These are phyloP conservation scores for Borostomias antarcticus DNA, from an alignment of 2,797 vertebrate genomes.

Conservation along the genomic window DNA sequence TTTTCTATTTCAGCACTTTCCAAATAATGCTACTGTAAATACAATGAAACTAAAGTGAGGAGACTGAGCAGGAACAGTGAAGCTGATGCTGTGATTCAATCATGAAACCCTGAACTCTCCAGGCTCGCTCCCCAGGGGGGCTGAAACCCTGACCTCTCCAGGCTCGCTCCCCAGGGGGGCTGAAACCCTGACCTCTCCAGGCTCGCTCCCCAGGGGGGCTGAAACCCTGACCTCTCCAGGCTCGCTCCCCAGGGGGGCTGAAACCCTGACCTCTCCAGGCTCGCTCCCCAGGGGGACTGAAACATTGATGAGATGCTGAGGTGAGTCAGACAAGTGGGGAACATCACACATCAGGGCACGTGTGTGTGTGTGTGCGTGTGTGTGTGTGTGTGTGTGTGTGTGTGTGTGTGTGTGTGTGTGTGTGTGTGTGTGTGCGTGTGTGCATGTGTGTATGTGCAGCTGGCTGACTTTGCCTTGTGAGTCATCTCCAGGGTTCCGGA, in stretches of 20 bases:
- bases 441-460: conserved; percentile 5
- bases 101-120: too few relatives aligned
- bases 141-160: too few relatives aligned
- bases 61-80: conserved; percentile 11
- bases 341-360: too few relatives aligned
- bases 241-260: conserved; percentile 18
- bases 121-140: too few relatives aligned
- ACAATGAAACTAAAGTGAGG: not conserved
- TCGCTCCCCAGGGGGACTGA: conserved; percentile 34
- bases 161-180: too few relatives aligned
- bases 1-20: conserved; percentile 14
- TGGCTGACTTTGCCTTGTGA: not conserved
- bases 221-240: conserved; percentile 2
- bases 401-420: conserved; percentile 14
- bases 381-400: not conserved
- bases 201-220: too few relatives aligned
- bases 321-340: conserved; percentile 44
- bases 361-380: too few relatives aligned
- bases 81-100: too few relatives aligned
- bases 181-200: too few relatives aligned
- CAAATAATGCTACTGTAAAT: not conserved
- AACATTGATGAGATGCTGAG: conserved; percentile 43
- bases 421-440: conserved; percentile 26
- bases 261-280: conserved; percentile 10
- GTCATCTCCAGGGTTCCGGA: not conserved